phyloP scores from a whole-genome alignment of 2,797 vertebrate species.

The Liasis olivaceus region DNA sequence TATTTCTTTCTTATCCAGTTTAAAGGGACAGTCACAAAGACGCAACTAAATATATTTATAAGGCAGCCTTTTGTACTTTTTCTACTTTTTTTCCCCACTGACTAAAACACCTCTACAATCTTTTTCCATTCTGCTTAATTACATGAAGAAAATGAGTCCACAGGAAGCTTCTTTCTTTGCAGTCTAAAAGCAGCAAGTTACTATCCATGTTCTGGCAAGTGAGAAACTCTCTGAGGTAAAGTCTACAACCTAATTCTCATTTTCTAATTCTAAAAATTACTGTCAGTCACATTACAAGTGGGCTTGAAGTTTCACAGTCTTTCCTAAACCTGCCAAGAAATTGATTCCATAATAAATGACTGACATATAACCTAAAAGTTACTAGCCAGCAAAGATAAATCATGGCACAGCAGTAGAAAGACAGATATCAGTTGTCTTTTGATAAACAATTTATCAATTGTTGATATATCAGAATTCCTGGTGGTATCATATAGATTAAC shows the following conservation, averaged over 20 bases:
- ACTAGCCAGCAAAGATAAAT: not conserved
- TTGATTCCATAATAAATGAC: not conserved
- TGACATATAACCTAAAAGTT: not conserved
- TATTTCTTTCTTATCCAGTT: not conserved
- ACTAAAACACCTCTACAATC: not conserved
- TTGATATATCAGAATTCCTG: not conserved
- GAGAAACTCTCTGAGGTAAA: not conserved
- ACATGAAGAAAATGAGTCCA: not conserved
- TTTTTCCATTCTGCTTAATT: not conserved
- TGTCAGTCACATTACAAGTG: not conserved
- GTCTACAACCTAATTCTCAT: not conserved
- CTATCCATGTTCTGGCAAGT: not conserved
- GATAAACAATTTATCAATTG: too few species aligned
- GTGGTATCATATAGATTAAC: not conserved
- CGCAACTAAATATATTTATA: not conserved
- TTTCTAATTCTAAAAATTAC: not conserved
- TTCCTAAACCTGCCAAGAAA: not conserved
- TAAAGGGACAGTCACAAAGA: not conserved
- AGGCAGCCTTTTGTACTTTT: not conserved
- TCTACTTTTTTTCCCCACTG: not conserved
- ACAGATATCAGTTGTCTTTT: too few species aligned
- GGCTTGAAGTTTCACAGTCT: not conserved
- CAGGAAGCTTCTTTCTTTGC: not conserved
- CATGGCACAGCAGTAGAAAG: not conserved
- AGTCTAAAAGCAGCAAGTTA: not conserved